Base-by-base conservation (phyloP, 2,888 invertebrate genomes). In the Tridacna crocea region DNA sequence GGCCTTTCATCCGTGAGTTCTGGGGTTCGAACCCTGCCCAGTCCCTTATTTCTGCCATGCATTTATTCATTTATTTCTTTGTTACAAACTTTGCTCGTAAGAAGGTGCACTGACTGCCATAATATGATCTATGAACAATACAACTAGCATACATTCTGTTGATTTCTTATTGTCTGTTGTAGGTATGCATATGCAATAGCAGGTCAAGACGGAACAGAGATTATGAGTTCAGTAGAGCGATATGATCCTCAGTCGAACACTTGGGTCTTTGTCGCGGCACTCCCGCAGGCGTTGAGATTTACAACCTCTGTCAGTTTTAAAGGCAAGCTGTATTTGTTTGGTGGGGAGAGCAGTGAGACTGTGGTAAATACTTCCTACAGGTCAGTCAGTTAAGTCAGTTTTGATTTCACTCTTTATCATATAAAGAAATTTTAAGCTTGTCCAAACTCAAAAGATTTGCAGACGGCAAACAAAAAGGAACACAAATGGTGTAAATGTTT, bases 131-230 rank as follows among this genome's bases (percentile, higher is more conserved):
- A n/a, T n/a, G 8, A 36, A 8, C 36, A 36, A 36, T 36, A 36
- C 36, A 36, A 36, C 36, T 4, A 36, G 36, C 36, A 36, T 8
- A 36, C 8, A 8, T 36, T 6, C n/a, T 55, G 55, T 3, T 55
- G 4, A 10, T 55, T 6, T 10, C 11, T 55, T 6, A 55, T 55
- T 6, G 3, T 55, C 19, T 63, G 6, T 58, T 68, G 8, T 84
- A 94, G 94, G 8, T 91, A 80, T 82, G 92, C 95, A 11, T 95
- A 95, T 92, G 95, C 95, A 58, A 94, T 95, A 55, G 95, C 95
- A 19, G 95, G 95, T 6, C 77, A 95, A 93, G 95, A 95, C 90
- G 95, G 95, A 0, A 90, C 94, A 11, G 91, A 91, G 47, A 89
- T 92, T 19, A 90, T 95, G 58, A 94, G 93, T 80, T 93, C 94